A percentile compares a stretch with the other conserved stretches of the same genome.
Evolutionary conservation across 2,113 vertebrate species (phyloP).

Genomic region (Oreochromis spilurus): DNA sequence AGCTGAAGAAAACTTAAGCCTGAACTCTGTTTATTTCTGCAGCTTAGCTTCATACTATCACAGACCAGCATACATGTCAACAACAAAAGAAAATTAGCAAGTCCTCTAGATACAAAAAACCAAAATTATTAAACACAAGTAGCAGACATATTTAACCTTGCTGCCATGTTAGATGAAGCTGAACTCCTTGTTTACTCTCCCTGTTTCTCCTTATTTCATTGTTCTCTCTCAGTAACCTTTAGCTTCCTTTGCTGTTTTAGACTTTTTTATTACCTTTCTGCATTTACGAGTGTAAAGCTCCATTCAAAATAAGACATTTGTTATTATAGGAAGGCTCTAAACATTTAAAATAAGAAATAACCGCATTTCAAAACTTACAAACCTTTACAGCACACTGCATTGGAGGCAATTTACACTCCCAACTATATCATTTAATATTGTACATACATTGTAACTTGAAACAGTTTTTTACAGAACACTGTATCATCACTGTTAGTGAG

Average conservation of each 20-base stretch:
- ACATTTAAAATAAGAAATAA: neutral
- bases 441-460: neutral
- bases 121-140: neutral
- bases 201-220: neutral
- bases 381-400: neutral
- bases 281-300: neutral
- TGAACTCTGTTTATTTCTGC: neutral
- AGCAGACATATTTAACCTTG: neutral
- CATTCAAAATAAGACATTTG: neutral
- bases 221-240: neutral
- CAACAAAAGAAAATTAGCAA: neutral
- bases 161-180: neutral
- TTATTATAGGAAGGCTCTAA: rapidly evolving
- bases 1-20: neutral
- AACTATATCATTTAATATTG: neutral
- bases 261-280: neutral
- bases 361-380: rapidly evolving
- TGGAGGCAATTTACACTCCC: neutral
- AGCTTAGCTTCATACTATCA: neutral
- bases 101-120: neutral
- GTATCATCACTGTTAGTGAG: neutral
- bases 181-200: neutral
- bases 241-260: neutral
- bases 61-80: neutral
- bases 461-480: neutral